Evolutionary conservation across 2,797 vertebrate species (phyloP).

Genomic region (Trematomus bernacchii): DNA sequence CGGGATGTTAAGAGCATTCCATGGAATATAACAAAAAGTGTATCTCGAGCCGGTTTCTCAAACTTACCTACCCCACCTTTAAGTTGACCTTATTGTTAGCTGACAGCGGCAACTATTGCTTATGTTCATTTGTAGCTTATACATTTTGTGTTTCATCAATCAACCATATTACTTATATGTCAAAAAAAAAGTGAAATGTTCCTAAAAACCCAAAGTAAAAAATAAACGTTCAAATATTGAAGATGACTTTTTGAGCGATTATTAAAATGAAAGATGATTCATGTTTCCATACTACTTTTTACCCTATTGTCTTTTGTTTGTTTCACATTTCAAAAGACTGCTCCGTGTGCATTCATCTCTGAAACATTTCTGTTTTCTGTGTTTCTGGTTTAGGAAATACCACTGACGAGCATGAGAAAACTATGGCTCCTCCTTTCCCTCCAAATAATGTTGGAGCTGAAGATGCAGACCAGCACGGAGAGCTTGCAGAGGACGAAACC

Average conservation of each 20-base stretch:
- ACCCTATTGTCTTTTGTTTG: background rate
- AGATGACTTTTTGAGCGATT: background rate
- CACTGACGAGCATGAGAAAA: fast-evolving
- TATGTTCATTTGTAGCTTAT: background rate
- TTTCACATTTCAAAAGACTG: background rate
- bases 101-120: background rate
- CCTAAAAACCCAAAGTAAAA: no score
- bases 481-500: background rate
- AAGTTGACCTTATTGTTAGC: background rate
- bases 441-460: background rate
- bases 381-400: background rate
- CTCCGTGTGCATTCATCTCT: background rate
- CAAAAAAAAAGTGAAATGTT: no score
- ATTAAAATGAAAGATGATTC: background rate
- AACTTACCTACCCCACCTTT: no score
- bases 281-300: background rate
- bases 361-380: background rate
- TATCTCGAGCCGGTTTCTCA: no score
- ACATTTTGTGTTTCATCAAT: background rate
- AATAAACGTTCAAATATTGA: no score
- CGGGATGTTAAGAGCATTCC: no score
- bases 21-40: no score
- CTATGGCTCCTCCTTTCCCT: no score
- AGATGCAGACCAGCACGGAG: background rate
- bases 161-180: background rate